Conservation (phyloP, 2,888 invertebrate species). For the Hemaris fuciformis region DNA sequence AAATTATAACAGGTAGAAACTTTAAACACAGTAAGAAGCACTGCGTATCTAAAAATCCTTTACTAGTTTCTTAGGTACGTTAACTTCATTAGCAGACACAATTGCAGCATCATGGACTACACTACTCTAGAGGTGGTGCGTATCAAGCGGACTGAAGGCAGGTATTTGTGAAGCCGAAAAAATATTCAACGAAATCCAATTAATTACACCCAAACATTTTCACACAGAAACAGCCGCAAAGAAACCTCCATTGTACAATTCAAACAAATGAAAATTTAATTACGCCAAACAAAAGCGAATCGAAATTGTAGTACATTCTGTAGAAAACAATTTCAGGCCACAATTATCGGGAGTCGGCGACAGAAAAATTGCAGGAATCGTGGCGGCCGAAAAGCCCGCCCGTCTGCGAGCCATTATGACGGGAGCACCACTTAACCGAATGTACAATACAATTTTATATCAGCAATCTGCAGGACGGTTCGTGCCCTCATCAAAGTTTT, state of each 20-base stretch:
- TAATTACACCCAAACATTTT: background rate
- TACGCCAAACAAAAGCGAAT: background rate
- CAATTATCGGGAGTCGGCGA: background rate
- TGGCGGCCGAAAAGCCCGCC: background rate
- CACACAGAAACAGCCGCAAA: background rate
- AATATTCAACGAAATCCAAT: background rate
- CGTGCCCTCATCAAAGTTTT: conserved; percentile 17
- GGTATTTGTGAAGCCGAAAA: background rate
- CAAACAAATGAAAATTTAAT: background rate
- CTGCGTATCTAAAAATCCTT: too few species aligned
- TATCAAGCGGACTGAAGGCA: too few species aligned
- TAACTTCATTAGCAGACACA: too few species aligned
- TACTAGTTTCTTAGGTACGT: too few species aligned
- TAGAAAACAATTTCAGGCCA: background rate
- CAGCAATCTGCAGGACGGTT: conserved; percentile 15
- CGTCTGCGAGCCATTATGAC: conserved; percentile 7
- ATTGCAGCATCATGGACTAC: too few species aligned
- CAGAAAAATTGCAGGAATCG: background rate
- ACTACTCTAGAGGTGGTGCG: too few species aligned
- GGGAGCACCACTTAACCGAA: conserved; percentile 15
- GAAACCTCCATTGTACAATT: background rate
- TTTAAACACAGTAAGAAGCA: too few species aligned
- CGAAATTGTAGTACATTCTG: background rate
- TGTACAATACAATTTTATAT: conserved; percentile 18
- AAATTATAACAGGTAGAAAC: too few species aligned